Percentiles rank a stretch among this genome's conserved stretches.
Conservation (phyloP, 2,888 invertebrate genomes). For the Chirona hameri region DNA sequence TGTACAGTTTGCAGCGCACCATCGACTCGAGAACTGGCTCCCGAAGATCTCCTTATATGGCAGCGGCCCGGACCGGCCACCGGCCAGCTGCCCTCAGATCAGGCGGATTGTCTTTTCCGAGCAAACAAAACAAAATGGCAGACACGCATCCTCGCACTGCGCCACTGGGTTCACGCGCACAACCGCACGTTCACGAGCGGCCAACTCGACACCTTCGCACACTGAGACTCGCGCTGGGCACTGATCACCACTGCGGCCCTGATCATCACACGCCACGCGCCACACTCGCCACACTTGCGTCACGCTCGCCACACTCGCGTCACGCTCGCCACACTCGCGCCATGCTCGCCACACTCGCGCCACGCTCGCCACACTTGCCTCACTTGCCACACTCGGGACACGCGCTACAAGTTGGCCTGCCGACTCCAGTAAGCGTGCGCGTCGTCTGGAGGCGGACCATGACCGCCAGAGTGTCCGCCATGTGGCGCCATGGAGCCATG, state of each 20-base stretch:
- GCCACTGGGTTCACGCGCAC: not conserved
- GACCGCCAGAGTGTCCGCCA: not conserved
- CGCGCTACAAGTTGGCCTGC: conserved; percentile 26
- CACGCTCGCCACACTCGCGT: too few species aligned
- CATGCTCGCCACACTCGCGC: not conserved
- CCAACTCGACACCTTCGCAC: too few species aligned
- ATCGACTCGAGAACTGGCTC: not conserved
- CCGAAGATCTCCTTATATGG: not conserved
- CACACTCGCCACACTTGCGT: too few species aligned
- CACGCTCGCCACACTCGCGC: too few species aligned
- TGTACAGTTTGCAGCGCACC: conserved; percentile 7
- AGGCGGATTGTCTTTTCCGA: conserved; percentile 9
- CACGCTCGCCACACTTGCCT: not conserved
- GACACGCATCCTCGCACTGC: not conserved
- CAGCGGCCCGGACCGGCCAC: not conserved
- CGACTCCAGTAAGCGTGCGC: conserved; percentile 2
- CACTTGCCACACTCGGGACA: too few species aligned
- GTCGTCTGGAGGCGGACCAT: not conserved
- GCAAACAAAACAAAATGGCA: not conserved
- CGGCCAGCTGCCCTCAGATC: not conserved
- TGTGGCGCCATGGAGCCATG: too few species aligned
- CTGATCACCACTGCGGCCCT: too few species aligned
- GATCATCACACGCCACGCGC: too few species aligned
- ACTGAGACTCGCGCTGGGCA: too few species aligned
- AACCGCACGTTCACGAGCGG: not conserved